phyloP scores from a whole-genome alignment of 2,113 vertebrate species.

The Microcebus murinus region DNA sequence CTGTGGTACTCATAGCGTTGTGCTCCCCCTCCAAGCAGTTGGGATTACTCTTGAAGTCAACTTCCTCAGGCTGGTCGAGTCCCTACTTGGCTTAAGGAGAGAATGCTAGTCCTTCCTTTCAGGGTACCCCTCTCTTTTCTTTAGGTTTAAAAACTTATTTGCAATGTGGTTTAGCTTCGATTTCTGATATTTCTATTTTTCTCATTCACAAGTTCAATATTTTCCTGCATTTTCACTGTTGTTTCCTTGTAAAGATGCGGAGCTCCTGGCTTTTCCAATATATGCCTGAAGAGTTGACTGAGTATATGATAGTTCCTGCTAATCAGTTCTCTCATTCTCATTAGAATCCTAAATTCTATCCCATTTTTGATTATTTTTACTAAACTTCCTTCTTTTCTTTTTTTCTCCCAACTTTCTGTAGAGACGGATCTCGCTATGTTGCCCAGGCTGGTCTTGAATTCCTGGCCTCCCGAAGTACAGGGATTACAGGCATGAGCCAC shows the following conservation, averaged over 20 bases:
- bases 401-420: background rate
- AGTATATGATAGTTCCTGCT: accelerated
- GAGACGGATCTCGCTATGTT: background rate
- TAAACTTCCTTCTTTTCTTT: background rate
- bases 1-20: accelerated
- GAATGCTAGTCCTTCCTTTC: background rate
- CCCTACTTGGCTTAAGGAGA: background rate
- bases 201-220: background rate
- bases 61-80: too few relatives aligned
- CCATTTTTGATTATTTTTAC: background rate
- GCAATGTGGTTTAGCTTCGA: background rate
- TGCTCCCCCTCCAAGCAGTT: accelerated
- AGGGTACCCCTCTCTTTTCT: background rate
- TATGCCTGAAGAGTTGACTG: background rate
- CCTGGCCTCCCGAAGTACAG: too few relatives aligned
- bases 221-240: background rate
- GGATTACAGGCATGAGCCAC: too few relatives aligned
- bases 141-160: background rate
- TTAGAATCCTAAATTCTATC: background rate
- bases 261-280: background rate
- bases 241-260: background rate
- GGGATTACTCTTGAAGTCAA: background rate
- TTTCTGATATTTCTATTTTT: background rate
- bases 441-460: too few relatives aligned
- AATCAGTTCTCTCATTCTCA: background rate